Conservation (phyloP, 2,113 vertebrate genomes). For the Danionella cerebrum region DNA sequence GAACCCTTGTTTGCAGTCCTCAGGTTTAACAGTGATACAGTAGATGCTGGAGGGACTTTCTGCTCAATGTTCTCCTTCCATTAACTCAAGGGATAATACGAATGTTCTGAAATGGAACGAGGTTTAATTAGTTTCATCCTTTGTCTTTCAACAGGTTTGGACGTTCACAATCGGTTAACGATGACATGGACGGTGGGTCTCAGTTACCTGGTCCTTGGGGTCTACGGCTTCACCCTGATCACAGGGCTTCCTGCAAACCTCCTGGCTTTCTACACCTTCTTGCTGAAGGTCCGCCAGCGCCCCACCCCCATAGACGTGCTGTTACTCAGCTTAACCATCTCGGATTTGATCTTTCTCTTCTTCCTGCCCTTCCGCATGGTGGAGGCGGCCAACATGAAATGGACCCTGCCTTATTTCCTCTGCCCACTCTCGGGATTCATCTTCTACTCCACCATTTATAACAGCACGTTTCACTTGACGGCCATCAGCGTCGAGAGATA, state of each 20-base stretch:
- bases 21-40: too few relatives aligned
- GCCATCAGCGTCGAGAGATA: constrained; percentile 69
- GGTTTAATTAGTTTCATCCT: too few relatives aligned
- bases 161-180: neutral
- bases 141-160: neutral
- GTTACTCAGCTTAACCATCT: constrained; percentile 63
- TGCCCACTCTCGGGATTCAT: constrained; percentile 60
- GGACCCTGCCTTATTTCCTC: constrained; percentile 47
- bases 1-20: too few relatives aligned
- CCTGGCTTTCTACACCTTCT: constrained; percentile 59
- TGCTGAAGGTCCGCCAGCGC: constrained; percentile 47
- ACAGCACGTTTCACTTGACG: constrained; percentile 65
- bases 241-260: constrained; percentile 62
- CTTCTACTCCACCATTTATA: constrained; percentile 71
- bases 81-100: too few relatives aligned
- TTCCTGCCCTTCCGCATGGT: constrained; percentile 66
- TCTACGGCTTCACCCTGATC: constrained; percentile 59
- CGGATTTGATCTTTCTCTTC: constrained; percentile 62
- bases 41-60: too few relatives aligned
- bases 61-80: too few relatives aligned
- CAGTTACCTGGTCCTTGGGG: constrained; percentile 39
- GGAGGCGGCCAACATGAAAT: constrained; percentile 47
- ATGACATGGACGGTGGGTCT: constrained; percentile 4
- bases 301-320: constrained; percentile 53
- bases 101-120: too few relatives aligned